Percentiles rank a stretch among this genome's conserved stretches.
Evolutionary conservation across 2,797 vertebrate species (phyloP).

Genomic region (Sciurus vulgaris): DNA sequence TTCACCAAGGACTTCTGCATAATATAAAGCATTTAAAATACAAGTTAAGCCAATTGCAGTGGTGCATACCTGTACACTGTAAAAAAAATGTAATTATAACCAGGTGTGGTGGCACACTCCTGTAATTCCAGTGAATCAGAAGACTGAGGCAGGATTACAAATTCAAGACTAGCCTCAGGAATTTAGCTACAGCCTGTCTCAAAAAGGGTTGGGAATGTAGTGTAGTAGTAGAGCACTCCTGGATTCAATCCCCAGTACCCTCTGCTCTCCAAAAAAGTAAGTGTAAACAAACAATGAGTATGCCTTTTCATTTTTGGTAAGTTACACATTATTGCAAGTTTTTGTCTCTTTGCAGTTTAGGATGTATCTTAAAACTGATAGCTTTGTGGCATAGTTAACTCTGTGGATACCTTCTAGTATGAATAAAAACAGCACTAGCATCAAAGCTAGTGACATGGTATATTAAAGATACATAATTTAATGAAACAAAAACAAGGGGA

Average conservation of each 20-base stretch:
- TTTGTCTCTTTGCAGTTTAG: background rate
- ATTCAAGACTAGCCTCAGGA: too few relatives aligned
- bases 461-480: slow-evolving; percentile 5
- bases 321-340: background rate
- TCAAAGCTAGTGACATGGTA: background rate
- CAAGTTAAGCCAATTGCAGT: too few relatives aligned
- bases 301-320: slow-evolving; percentile 2
- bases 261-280: background rate
- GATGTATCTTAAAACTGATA: background rate
- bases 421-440: background rate
- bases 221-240: background rate
- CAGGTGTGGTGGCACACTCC: too few relatives aligned
- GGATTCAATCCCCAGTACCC: too few relatives aligned
- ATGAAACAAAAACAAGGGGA: background rate
- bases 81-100: background rate
- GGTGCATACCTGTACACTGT: background rate
- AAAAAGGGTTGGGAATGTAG: too few relatives aligned
- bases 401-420: background rate
- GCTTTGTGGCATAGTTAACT: background rate
- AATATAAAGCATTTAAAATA: background rate
- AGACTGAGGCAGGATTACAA: too few relatives aligned
- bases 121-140: too few relatives aligned
- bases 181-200: too few relatives aligned
- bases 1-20: slow-evolving; percentile 51
- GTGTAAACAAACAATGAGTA: background rate